Percentiles rank a stretch among this genome's conserved stretches.
Evolutionary conservation across 2,797 vertebrate species (phyloP).

Genomic region (Catostomus latipinnis): DNA sequence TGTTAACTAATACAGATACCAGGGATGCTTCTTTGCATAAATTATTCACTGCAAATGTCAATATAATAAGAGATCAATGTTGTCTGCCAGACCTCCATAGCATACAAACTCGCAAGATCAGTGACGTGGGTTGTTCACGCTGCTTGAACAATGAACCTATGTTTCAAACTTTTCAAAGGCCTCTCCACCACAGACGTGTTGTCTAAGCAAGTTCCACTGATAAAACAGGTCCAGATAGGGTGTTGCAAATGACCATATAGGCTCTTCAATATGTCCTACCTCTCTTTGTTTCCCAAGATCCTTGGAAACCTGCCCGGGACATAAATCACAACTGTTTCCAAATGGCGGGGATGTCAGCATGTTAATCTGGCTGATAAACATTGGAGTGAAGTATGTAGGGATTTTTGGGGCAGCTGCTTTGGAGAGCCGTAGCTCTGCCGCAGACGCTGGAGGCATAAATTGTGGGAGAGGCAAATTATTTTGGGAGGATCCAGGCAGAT

Average conservation of each 20-base stretch:
- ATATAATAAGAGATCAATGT: not conserved
- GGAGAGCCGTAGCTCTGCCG: slow-evolving; percentile 13
- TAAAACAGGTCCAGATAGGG: slow-evolving; percentile 16
- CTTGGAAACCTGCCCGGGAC: slow-evolving; percentile 54
- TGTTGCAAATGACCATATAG: slow-evolving; percentile 35
- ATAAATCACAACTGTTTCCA: slow-evolving; percentile 62
- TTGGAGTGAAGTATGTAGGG: slow-evolving; percentile 42
- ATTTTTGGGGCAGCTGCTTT: slow-evolving; percentile 50
- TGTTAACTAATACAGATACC: not conserved
- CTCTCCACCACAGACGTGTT: slow-evolving; percentile 24
- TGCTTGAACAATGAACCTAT: slow-evolving; percentile 24
- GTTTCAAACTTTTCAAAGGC: slow-evolving; percentile 26
- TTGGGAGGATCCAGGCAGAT: slow-evolving; percentile 32
- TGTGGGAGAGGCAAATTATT: slow-evolving; percentile 25
- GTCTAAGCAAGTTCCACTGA: slow-evolving; percentile 41
- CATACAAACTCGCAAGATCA: too few relatives aligned
- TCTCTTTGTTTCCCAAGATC: slow-evolving; percentile 42
- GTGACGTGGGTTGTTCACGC: not conserved
- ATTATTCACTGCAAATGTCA: not conserved
- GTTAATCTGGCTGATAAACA: slow-evolving; percentile 61
- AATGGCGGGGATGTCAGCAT: slow-evolving; percentile 58
- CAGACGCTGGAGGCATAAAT: slow-evolving; percentile 28
- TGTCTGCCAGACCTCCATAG: not conserved
- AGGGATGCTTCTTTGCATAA: slow-evolving; percentile 26
- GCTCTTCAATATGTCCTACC: slow-evolving; percentile 22